A percentile compares a stretch with the other conserved stretches of the same genome.
Conservation (phyloP, 2,888 invertebrate species). For the Hydraecia micacea region DNA sequence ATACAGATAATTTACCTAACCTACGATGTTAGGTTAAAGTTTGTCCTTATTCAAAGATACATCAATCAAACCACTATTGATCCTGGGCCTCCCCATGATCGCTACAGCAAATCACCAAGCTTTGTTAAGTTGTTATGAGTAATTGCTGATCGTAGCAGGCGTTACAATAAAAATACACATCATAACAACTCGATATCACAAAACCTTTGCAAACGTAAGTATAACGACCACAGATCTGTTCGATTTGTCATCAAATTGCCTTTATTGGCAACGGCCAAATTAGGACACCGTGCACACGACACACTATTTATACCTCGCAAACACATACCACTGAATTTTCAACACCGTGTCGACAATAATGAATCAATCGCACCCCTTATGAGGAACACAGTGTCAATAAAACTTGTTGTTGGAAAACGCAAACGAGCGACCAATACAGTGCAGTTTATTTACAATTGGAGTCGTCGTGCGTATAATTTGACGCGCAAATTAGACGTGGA, state of each 20-base stretch:
- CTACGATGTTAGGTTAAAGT: neutral
- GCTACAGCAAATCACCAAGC: neutral
- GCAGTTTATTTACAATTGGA: slow-evolving; percentile 14
- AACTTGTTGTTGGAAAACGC: slow-evolving; percentile 18
- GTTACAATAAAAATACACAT: neutral
- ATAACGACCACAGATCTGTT: slow-evolving; percentile 18
- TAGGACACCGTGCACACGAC: slow-evolving; percentile 19
- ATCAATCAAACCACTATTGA: neutral
- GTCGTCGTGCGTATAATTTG: neutral
- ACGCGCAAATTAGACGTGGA: too few species aligned
- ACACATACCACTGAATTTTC: neutral
- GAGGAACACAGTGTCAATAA: slow-evolving; percentile 15
- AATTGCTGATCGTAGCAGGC: neutral
- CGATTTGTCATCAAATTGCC: slow-evolving; percentile 28
- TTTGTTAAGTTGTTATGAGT: too few species aligned
- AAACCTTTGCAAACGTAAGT: neutral
- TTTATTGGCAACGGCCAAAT: slow-evolving; percentile 37
- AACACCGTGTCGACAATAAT: slow-evolving; percentile 26
- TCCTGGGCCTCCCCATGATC: neutral
- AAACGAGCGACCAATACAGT: slow-evolving; percentile 5
- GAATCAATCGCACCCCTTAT: neutral
- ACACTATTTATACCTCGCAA: slow-evolving; percentile 5
- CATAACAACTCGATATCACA: neutral
- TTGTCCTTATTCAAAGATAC: neutral
- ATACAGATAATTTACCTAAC: neutral